phyloP scores from a whole-genome alignment of 2,797 vertebrate genomes.

The Pipistrellus pygmaeus region DNA sequence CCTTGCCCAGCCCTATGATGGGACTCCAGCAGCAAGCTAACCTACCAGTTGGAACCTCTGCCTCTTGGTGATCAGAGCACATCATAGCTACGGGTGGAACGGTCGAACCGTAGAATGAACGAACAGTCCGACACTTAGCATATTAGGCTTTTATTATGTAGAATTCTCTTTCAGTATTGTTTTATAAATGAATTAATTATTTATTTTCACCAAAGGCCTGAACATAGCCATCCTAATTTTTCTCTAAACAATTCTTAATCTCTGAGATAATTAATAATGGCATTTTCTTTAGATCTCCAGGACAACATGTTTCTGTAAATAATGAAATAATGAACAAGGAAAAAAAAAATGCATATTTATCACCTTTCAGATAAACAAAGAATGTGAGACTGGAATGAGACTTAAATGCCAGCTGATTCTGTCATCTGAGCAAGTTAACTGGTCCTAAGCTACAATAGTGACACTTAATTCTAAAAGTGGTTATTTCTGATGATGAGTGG shows the following conservation, averaged over 20 bases:
- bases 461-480: neutral
- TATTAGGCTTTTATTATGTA: no score
- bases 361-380: neutral
- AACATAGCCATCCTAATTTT: constrained; percentile 22
- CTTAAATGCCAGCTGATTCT: neutral
- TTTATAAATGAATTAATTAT: constrained; percentile 55
- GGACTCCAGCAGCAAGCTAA: no score
- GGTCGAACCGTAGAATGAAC: no score
- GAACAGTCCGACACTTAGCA: no score
- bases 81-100: no score
- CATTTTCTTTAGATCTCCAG: neutral
- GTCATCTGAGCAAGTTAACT: neutral
- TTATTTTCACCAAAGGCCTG: constrained; percentile 36
- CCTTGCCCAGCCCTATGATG: no score
- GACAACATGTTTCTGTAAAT: neutral
- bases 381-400: neutral
- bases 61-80: no score
- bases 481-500: neutral
- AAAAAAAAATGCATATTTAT: neutral
- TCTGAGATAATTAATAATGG: constrained; percentile 17
- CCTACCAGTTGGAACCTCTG: no score
- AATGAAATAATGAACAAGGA: neutral
- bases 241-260: neutral
- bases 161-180: neutral
- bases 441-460: neutral